phyloP scores from a whole-genome alignment of 2,797 vertebrate species.

The Lepilemur ruficaudatus region DNA sequence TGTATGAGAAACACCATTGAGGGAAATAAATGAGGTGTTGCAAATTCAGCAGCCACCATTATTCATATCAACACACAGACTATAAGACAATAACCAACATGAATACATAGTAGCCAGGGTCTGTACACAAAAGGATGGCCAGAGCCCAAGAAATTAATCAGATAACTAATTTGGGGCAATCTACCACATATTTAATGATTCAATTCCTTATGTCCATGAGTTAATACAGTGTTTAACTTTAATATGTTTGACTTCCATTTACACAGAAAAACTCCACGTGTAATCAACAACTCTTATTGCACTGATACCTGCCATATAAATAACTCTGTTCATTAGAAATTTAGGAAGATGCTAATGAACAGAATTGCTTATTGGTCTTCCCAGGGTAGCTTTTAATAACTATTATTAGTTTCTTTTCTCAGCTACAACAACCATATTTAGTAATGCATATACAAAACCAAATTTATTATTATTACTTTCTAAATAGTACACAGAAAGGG shows the following conservation, averaged over 20 bases:
- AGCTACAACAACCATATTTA: neutral
- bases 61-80: neutral
- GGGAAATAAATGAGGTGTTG: neutral
- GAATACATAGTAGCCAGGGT: neutral
- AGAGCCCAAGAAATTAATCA: neutral
- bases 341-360: neutral
- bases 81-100: neutral
- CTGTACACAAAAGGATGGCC: neutral
- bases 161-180: neutral
- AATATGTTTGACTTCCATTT: neutral
- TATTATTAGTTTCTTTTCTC: neutral
- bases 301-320: neutral
- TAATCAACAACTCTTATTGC: neutral
- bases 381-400: neutral
- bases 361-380: neutral
- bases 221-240: neutral
- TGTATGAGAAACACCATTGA: neutral
- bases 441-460: neutral
- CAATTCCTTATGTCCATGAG: neutral
- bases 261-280: neutral
- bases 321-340: neutral
- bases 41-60: neutral
- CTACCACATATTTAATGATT: neutral
- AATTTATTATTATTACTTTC: slow-evolving; percentile 19
- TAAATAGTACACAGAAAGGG: neutral